phyloP scores from a whole-genome alignment of 2,113 vertebrate genomes.

The Peromyscus polionotus region DNA sequence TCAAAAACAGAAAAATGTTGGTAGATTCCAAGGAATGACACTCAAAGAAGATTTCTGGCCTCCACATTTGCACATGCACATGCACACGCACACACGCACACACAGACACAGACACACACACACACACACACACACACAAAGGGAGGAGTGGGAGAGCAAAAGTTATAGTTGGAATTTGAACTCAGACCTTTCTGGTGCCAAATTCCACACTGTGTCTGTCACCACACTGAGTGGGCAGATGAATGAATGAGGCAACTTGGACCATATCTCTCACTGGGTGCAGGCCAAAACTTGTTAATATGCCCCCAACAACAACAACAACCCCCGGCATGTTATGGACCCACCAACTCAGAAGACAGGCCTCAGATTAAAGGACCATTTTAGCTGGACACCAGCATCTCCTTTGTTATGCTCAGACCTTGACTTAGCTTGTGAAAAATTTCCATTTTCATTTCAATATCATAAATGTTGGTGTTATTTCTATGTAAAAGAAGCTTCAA shows the following conservation, averaged over 20 bases:
- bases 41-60: not conserved
- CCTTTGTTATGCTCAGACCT: not conserved
- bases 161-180: constrained; percentile 18
- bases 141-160: not conserved
- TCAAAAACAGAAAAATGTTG: not conserved
- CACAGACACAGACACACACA: not conserved
- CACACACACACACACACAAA: not conserved
- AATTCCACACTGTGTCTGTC: not conserved
- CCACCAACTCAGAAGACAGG: not conserved
- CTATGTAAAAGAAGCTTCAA: constrained; percentile 48
- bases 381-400: not conserved
- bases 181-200: not conserved
- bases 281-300: not conserved
- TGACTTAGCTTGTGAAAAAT: constrained; percentile 15
- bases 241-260: not conserved
- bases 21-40: not conserved
- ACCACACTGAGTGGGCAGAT: not conserved
- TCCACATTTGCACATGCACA: no score
- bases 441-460: constrained; percentile 57
- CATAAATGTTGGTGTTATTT: constrained; percentile 53
- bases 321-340: not conserved
- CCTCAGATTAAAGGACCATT: not conserved
- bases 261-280: not conserved
- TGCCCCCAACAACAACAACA: not conserved
- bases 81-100: no score